Conservation (phyloP, 2,113 vertebrate genomes). For the Ploceus nigricollis region DNA sequence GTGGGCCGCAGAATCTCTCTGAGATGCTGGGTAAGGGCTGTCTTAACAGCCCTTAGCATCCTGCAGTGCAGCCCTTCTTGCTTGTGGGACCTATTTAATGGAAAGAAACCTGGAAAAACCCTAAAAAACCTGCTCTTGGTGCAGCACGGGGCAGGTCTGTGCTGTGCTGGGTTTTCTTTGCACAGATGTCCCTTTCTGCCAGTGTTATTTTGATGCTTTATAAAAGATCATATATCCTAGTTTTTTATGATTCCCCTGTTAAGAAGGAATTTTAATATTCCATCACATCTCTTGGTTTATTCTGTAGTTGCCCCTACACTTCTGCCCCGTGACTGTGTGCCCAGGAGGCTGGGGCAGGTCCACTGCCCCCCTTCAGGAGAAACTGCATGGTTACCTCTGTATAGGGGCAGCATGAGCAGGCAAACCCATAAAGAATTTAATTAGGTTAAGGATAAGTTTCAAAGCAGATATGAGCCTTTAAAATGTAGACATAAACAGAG, state of each 20-base stretch:
- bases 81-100: not conserved
- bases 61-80: not conserved
- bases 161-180: not conserved
- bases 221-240: not conserved
- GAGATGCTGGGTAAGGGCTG: not conserved
- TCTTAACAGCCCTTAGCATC: not conserved
- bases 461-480: not conserved
- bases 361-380: not conserved
- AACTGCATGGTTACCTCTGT: not conserved
- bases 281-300: not conserved
- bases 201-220: not conserved
- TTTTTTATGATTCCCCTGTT: not conserved
- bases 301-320: not conserved
- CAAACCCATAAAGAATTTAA: not conserved
- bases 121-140: rapidly evolving
- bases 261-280: not conserved
- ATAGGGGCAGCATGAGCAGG: not conserved
- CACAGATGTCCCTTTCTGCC: not conserved
- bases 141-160: not conserved
- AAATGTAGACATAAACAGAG: not conserved
- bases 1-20: not conserved
- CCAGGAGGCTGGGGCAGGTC: not conserved
- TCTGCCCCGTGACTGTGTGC: not conserved
- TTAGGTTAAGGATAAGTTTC: conserved; percentile 14
- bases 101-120: not conserved